Conservation (phyloP, 1,140 invertebrate genomes). For the Micrasema longulum region DNA sequence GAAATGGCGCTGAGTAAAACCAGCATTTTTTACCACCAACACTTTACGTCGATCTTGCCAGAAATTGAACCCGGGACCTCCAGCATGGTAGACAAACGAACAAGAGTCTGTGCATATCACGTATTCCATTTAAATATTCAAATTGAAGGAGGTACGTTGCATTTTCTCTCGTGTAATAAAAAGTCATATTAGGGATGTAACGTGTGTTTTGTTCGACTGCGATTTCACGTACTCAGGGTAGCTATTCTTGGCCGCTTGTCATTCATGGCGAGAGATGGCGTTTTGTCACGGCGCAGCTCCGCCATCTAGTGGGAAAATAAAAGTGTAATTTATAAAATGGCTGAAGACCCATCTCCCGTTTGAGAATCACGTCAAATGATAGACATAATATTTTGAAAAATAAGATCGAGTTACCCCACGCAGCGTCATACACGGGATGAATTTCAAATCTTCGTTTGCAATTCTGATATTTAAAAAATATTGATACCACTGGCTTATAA, state of each 20-base stretch:
- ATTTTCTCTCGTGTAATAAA: conserved; percentile 5
- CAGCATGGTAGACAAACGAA: too few species aligned
- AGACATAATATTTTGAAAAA: conserved; percentile 55
- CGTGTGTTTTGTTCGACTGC: not conserved
- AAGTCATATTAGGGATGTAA: conserved; percentile 22
- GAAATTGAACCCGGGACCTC: too few species aligned
- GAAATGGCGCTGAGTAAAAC: too few species aligned
- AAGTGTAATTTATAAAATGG: conserved; percentile 48
- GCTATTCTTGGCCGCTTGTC: conserved; percentile 38
- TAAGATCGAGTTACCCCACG: conserved; percentile 37
- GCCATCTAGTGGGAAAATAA: conserved; percentile 43
- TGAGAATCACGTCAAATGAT: conserved; percentile 28
- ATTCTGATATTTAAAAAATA: too few species aligned
- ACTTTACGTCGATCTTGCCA: too few species aligned
- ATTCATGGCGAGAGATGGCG: conserved; percentile 47
- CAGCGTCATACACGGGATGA: conserved; percentile 30
- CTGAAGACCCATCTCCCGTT: conserved; percentile 23
- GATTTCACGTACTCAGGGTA: conserved; percentile 13
- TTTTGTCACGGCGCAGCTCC: conserved; percentile 47
- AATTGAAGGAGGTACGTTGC: too few species aligned
- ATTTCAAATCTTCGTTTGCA: conserved; percentile 46
- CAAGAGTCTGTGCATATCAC: not conserved
- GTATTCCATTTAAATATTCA: not conserved
- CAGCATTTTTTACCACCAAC: too few species aligned
- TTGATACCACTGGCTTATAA: too few species aligned